These are phyloP conservation scores for Nomada flava DNA, from an alignment of 2,888 invertebrate species.

Conservation along the genomic window DNA sequence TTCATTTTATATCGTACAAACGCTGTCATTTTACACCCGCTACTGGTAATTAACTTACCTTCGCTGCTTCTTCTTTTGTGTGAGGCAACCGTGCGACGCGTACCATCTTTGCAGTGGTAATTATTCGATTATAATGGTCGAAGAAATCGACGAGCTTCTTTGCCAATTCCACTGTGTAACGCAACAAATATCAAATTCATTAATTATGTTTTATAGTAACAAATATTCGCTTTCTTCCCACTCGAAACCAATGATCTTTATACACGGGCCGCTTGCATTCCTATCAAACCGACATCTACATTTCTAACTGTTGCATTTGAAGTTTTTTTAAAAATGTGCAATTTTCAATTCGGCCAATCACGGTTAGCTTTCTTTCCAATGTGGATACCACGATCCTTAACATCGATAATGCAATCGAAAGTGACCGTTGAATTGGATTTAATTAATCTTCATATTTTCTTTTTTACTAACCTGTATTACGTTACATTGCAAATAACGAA, in stretches of 20 bases:
- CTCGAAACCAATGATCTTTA: too few relatives aligned
- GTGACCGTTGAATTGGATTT: neutral
- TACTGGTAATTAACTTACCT: conserved; percentile 52
- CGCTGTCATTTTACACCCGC: neutral
- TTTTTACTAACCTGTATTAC: conserved; percentile 37
- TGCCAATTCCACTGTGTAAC: conserved; percentile 28
- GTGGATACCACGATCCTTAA: neutral
- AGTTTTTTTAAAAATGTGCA: neutral
- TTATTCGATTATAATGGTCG: conserved; percentile 29
- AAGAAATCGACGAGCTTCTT: conserved; percentile 28
- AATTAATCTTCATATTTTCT: neutral
- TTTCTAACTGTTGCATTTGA: neutral
- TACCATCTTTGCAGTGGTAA: conserved; percentile 45
- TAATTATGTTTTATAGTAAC: neutral
- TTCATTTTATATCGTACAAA: conserved; percentile 16
- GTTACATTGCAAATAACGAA: conserved; percentile 10
- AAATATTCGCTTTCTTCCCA: neutral
- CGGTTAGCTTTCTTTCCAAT: conserved; percentile 1
- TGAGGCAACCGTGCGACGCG: conserved; percentile 42
- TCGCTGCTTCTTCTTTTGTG: conserved; percentile 47
- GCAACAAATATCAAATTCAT: conserved; percentile 12
- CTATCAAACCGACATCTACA: neutral
- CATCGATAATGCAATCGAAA: neutral
- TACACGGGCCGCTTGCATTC: too few relatives aligned
- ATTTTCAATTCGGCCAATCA: conserved; percentile 4